Evolutionary conservation across 2,113 vertebrate genomes (phyloP).

Genomic region (Chionis minor): DNA sequence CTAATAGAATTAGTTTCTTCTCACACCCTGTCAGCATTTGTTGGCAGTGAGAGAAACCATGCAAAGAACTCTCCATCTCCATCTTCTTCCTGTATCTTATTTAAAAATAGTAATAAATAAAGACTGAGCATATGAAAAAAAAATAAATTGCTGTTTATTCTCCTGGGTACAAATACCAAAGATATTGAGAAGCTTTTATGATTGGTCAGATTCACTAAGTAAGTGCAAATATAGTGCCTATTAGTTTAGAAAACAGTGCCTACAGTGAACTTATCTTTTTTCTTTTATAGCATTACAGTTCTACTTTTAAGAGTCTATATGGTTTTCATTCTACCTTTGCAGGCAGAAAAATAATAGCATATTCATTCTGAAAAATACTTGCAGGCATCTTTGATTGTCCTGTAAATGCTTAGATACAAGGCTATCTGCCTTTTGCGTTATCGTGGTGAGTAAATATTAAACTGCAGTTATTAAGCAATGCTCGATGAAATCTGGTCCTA

Average conservation of each 20-base stretch:
- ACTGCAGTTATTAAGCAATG: background rate
- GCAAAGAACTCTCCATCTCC: background rate
- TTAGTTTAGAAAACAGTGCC: background rate
- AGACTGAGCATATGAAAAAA: background rate
- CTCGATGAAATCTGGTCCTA: background rate
- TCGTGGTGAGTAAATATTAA: background rate
- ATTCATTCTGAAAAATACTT: background rate
- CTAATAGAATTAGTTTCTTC: background rate
- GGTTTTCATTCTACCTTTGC: background rate
- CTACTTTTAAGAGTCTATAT: background rate
- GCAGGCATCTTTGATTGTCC: background rate
- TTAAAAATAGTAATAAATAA: background rate
- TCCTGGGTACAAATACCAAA: background rate
- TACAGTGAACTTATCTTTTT: background rate
- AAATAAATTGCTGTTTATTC: background rate
- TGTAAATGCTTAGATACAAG: background rate
- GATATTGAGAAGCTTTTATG: background rate
- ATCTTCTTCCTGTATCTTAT: background rate
- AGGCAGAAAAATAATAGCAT: background rate
- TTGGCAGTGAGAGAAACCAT: background rate
- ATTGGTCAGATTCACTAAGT: background rate
- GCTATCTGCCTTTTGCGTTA: background rate
- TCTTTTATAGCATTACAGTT: background rate
- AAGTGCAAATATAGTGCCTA: background rate
- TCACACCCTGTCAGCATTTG: background rate